Evolutionary conservation across 1,140 invertebrate species (phyloP).

Genomic region (Papilio machaon): DNA sequence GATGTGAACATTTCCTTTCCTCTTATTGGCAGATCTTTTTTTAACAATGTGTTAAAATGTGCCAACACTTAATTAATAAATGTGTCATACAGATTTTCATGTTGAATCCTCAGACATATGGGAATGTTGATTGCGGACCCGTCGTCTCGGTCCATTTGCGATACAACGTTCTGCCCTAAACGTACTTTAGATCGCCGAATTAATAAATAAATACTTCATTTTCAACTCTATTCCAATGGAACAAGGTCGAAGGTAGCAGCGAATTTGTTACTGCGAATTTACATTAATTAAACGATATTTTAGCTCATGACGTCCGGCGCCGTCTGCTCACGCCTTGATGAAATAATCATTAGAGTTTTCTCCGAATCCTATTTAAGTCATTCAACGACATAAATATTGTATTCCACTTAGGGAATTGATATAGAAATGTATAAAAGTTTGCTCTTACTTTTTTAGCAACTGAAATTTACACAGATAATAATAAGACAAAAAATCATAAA

Average conservation of each 20-base stretch:
- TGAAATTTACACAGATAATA: neutral
- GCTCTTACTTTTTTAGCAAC: neutral
- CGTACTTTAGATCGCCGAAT: constrained; percentile 46
- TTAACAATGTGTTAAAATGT: neutral
- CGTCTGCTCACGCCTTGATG: constrained; percentile 64
- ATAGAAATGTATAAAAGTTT: neutral
- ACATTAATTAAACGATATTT: constrained; percentile 71
- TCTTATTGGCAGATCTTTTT: neutral
- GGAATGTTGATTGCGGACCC: constrained; percentile 65
- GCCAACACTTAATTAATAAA: constrained; percentile 27
- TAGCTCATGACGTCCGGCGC: constrained; percentile 56
- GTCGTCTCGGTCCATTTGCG: constrained; percentile 59
- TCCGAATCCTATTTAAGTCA: constrained; percentile 58
- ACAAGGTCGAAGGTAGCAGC: constrained; percentile 43
- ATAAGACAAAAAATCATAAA: neutral
- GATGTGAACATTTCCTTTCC: neutral
- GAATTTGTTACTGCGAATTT: constrained; percentile 41
- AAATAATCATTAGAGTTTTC: constrained; percentile 62
- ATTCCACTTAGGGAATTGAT: constrained; percentile 12
- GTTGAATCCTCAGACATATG: constrained; percentile 33
- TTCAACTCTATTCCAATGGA: constrained; percentile 45
- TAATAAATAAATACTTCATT: constrained; percentile 39
- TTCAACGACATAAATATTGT: constrained; percentile 41
- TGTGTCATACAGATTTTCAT: constrained; percentile 32
- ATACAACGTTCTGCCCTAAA: constrained; percentile 54